Evolutionary conservation across 2,888 invertebrate species (phyloP).

Genomic region (Rotaria macrura): DNA sequence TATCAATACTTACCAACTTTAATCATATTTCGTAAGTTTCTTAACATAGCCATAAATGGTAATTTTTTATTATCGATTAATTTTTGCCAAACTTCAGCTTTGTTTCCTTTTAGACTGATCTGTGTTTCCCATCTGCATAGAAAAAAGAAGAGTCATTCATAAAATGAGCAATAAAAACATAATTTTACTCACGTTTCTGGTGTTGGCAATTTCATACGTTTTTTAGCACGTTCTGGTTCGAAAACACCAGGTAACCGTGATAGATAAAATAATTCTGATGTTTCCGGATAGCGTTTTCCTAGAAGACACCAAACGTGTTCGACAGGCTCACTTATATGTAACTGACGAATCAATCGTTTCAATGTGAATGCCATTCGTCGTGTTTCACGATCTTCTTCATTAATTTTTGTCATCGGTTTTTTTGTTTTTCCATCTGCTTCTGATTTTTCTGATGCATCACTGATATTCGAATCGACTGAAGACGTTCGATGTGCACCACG

Average conservation of each 20-base stretch:
- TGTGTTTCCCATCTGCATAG: slow-evolving; percentile 50
- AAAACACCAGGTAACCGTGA: slow-evolving; percentile 41
- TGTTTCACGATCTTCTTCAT: not conserved
- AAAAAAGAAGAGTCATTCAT: not conserved
- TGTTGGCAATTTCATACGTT: slow-evolving; percentile 51
- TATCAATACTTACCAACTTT: slow-evolving; percentile 41
- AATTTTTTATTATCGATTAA: slow-evolving; percentile 51
- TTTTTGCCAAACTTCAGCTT: slow-evolving; percentile 50
- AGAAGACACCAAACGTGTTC: slow-evolving; percentile 51
- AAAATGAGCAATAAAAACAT: not conserved
- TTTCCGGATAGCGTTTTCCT: slow-evolving; percentile 51
- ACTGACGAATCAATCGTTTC: slow-evolving; percentile 45
- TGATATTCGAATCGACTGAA: not conserved
- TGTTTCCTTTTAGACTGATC: slow-evolving; percentile 51
- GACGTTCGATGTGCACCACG: not conserved
- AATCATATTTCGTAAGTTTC: slow-evolving; percentile 52
- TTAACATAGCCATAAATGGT: slow-evolving; percentile 53
- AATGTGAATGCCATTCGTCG: slow-evolving; percentile 24
- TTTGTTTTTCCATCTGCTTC: no score
- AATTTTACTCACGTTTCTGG: slow-evolving; percentile 45
- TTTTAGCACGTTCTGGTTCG: slow-evolving; percentile 48
- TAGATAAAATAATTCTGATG: slow-evolving; percentile 46
- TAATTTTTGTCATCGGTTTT: not conserved
- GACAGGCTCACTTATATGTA: slow-evolving; percentile 51
- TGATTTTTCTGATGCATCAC: not conserved